Base-by-base conservation (phyloP, 2,113 vertebrate species). In the Corapipo altera region DNA sequence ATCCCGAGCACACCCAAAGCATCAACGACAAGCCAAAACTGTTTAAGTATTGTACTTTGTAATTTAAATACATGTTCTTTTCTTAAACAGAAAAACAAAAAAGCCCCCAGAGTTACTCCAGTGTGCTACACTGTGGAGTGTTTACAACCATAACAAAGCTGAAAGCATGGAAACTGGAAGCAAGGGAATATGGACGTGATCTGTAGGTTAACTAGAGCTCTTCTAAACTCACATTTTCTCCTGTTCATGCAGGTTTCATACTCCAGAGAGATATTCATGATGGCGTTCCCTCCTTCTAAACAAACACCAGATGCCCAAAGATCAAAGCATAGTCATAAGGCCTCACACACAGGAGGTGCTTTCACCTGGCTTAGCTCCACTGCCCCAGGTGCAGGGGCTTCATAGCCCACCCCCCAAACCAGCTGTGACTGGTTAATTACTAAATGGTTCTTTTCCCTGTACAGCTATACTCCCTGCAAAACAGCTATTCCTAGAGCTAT, bases 271-370 rank as follows among this genome's bases (percentile, higher is more conserved):
- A 3, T 0, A 48, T 9, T 74, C 23, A 8, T 61, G 14, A 12
- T 9, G 27, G 22, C 48, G 44, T 30, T 75, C 24, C 54, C 33
- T 49, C 23, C 20, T 69, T 89, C 21, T 12, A 67, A 55, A 55
- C 49, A 32, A 24, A 1, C 10, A 18, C 20, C 5, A 37, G 57
- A 39, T 37, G 37, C 61, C 30, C 30, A 39, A 33, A 72, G 39
- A 81, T 37, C n/a, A 89, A 77, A 94, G 69, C 12, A 8, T 0
- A 7, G 26, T 30, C 61, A 6, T 5, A 8, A 35, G 58, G 59
- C 15, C 41, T 37, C 8, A 1, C 26, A 5, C 1, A 9, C 7
- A 30, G 35, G 5, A 48, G 1, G 3, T 5, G 41, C 27, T 14
- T n/a, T 23, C 41, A 26, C 7, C 37, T n/a, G 32, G 37, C 43